Percentiles rank a stretch among this genome's conserved stretches.
Evolutionary conservation across 2,888 invertebrate genomes (phyloP).

Genomic region (Argyra leucocephala): DNA sequence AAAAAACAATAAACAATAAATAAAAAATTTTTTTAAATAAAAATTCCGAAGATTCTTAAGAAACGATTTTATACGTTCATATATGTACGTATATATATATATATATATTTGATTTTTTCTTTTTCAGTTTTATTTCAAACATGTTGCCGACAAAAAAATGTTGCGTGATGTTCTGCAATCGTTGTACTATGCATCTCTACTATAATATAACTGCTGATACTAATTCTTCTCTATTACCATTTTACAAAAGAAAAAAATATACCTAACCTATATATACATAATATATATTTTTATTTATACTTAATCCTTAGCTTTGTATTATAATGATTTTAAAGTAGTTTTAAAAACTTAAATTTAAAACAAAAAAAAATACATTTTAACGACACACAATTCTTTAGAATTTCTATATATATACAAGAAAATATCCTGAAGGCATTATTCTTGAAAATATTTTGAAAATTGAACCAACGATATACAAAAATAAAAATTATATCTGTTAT

Average conservation of each 20-base stretch:
- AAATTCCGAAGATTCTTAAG: not conserved
- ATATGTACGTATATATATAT: not conserved
- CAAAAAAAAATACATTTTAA: not conserved
- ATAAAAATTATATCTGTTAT: not conserved
- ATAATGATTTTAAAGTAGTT: not conserved
- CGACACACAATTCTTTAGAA: slow-evolving; percentile 2
- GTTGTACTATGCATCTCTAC: not conserved
- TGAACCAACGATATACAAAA: not conserved
- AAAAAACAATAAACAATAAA: not conserved
- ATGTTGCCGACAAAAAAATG: slow-evolving; percentile 6
- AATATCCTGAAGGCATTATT: not conserved
- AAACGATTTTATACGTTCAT: not conserved
- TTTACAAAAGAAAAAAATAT: too few relatives aligned
- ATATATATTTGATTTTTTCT: not conserved
- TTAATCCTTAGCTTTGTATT: not conserved
- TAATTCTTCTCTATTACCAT: too few relatives aligned
- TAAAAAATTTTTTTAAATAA: not conserved
- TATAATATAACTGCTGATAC: too few relatives aligned
- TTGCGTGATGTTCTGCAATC: not conserved
- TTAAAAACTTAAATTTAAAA: not conserved
- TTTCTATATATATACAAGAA: slow-evolving; percentile 2
- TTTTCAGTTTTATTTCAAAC: not conserved
- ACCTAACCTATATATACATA: too few relatives aligned
- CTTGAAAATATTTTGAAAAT: not conserved
- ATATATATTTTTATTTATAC: too few relatives aligned